Percentiles rank a stretch among this genome's conserved stretches.
Evolutionary conservation across 2,113 vertebrate species (phyloP).

Genomic region (Oxyura jamaicensis): DNA sequence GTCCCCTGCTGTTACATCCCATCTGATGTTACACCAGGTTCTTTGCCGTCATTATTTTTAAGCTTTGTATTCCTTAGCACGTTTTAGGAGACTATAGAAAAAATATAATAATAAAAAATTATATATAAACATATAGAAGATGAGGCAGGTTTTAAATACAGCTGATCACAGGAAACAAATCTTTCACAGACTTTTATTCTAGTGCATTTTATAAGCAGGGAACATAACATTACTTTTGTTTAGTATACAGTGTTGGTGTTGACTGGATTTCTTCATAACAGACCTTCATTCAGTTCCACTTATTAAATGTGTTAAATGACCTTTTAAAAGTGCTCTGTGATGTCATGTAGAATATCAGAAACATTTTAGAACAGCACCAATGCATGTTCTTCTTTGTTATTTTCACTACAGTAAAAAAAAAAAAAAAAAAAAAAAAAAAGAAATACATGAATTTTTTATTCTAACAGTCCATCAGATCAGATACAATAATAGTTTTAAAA

Average conservation of each 20-base stretch:
- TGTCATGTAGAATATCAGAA: not conserved
- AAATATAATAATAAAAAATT: not conserved
- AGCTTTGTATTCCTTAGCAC: not conserved
- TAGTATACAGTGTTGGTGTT: not conserved
- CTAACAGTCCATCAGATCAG: not conserved
- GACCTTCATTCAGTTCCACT: not conserved
- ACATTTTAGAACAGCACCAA: not conserved
- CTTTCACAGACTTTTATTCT: not conserved
- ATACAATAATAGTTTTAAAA: not conserved
- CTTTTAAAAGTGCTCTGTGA: not conserved
- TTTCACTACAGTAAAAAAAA: not conserved
- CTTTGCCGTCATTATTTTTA: not conserved
- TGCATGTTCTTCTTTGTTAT: not conserved
- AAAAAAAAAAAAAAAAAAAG: accelerated
- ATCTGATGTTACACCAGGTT: not conserved
- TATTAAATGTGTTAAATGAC: conserved; percentile 1
- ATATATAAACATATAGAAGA: not conserved
- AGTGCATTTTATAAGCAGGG: not conserved
- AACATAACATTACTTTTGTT: not conserved
- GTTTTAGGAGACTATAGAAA: not conserved
- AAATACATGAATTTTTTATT: not conserved
- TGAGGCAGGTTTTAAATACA: not conserved
- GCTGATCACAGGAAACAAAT: not conserved
- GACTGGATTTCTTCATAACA: not conserved
- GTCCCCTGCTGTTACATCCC: not conserved